Base-by-base conservation (phyloP, 1,140 invertebrate genomes). In the Steinernema khuongi region DNA sequence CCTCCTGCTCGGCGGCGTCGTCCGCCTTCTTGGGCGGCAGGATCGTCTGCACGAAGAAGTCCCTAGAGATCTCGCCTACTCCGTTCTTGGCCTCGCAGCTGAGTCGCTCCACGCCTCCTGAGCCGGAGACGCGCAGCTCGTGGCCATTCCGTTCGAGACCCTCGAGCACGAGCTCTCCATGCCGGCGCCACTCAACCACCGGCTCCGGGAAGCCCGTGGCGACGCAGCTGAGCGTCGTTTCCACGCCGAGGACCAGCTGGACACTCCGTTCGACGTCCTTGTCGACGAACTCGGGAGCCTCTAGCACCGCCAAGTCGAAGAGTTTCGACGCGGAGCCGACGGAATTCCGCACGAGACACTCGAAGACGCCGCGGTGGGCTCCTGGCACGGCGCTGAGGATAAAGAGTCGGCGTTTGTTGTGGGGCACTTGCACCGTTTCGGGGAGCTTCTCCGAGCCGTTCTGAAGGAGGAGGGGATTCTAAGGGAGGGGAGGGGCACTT, bases 201-300 rank as follows among this genome's bases (percentile, higher is more conserved):
- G 94, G 92, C 30, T 91, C 87, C n/a, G 93, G 93, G 85, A 91
- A 91, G 0, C 93, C 93, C 68, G 89, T 90, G 0, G 94, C 93
- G 85, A 91, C 89, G 81, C 94, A 95, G 0, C 30, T 7, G 1
- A 78, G 41, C 26, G 72, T 71, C 18, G 70, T 33, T 11, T 71
- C 41, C 29, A 68, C 73, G 11, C 67, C 66, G 1, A 43, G 44
- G 22, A 71, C 77, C 1, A 78, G 33, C 66, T 78, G 73, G 7
- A 66, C 74, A 31, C 74, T 78, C 1, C 70, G 30, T 17, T 74
- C 71, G 30, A 67, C 73, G 28, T 78, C 50, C 11, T 0, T 0
- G 14, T 78, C 77, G 11, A 70, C 68, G 31, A 78, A 78, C 0
- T 79, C 76, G 18, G 77, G 77, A n/a, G 77, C 75, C 22, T 68